These are phyloP conservation scores for Microcebus tavaratra DNA, from an alignment of 2,113 vertebrate species.

Conservation along the genomic window DNA sequence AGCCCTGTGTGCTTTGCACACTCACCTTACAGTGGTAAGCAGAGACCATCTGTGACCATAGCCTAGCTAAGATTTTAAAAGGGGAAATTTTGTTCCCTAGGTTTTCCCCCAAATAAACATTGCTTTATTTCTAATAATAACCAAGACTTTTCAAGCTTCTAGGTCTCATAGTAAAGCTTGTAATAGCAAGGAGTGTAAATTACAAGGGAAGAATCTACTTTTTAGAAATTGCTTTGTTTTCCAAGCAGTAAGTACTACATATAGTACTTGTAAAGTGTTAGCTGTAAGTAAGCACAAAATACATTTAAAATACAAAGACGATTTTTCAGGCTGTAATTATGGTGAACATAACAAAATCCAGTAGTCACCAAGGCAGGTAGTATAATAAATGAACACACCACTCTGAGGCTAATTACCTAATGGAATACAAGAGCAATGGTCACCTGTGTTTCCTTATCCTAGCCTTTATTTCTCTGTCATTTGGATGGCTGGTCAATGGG, in stretches of 20 bases:
- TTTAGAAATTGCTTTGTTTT: constrained; percentile 90
- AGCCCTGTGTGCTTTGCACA: constrained; percentile 67
- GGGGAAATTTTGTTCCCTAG: constrained; percentile 80
- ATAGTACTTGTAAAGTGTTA: constrained; percentile 86
- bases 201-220: constrained; percentile 87
- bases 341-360: constrained; percentile 78
- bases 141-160: constrained; percentile 89
- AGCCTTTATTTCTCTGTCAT: constrained; percentile 81
- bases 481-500: constrained; percentile 80
- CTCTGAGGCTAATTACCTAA: constrained; percentile 80
- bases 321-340: constrained; percentile 83
- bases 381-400: constrained; percentile 84
- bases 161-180: constrained; percentile 91
- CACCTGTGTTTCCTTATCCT: constrained; percentile 83
- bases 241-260: constrained; percentile 88
- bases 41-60: constrained; percentile 88
- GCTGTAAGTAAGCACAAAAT: constrained; percentile 87
- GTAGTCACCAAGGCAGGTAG: constrained; percentile 85
- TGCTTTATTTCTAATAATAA: constrained; percentile 90
- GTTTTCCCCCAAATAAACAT: constrained; percentile 79
- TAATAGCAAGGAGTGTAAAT: constrained; percentile 87
- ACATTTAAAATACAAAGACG: constrained; percentile 85
- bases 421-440: constrained; percentile 83
- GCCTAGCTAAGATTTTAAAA: constrained; percentile 87
- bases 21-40: constrained; percentile 60